Base-by-base conservation (phyloP, 2,113 vertebrate species). In the Turdus rufiventris region DNA sequence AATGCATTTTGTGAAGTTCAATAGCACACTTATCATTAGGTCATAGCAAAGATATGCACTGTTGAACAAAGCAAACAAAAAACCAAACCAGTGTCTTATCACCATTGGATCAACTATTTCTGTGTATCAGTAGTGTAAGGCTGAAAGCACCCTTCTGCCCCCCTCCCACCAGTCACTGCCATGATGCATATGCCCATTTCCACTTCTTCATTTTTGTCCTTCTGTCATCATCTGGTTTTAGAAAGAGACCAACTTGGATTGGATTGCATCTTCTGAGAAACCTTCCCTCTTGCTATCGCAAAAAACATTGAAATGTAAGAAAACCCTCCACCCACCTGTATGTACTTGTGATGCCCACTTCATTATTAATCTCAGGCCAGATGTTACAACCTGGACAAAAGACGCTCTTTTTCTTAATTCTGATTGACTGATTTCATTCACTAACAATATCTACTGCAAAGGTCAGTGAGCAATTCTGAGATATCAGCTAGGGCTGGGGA, bases 1-100 rank as follows among this genome's bases (percentile, higher is more conserved):
- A 91, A 81, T 51, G 73, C 65, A 42, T 92, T 93, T 93, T 77
- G 76, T 92, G 38, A 87, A 85, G 43, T 48, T 89, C 91, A 81
- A 70, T 50, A 94, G 71, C 62, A 61, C 56, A 71, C 63, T 33
- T 34, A 29, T 24, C 79, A 25, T 81, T 65, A 67, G 78, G 87
- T 93, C 93, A 89, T 19, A 79, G 92, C 14, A 89, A 83, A 94
- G 82, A 89, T 33, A 80, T 8, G 38, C 50, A 21, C 5, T 54
- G n/a, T 61, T 28, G 40, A 74, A 42, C 5, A 43, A 74, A 51
- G 36, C 21, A n/a, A 77, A n/a, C 53, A 67, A 38, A 34, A 36
- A 17, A 3, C 5, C 6, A 51, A 24, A 48, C 14, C 40, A 1
- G 3, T 9, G n/a, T 42, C 45, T 20, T 20, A 25, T 34, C 66